A percentile compares a stretch with the other conserved stretches of the same genome.
Evolutionary conservation across 1,140 invertebrate genomes (phyloP).

Genomic region (Drosophila lacteicornis): DNA sequence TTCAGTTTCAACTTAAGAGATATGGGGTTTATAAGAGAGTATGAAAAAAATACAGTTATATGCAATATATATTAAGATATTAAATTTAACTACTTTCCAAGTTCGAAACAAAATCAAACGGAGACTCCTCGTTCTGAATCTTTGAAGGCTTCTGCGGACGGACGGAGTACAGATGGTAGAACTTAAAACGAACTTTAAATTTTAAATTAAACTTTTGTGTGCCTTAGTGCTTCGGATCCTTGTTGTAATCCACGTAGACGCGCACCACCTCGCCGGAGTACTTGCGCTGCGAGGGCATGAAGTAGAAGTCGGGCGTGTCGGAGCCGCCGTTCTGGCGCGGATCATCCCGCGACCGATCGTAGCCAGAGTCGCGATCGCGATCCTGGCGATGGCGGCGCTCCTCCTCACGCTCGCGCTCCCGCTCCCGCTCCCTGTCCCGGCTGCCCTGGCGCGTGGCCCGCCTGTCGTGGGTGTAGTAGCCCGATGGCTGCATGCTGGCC

Average conservation of each 20-base stretch:
- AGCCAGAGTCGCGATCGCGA: constrained; percentile 64
- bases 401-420: constrained; percentile 50
- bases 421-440: constrained; percentile 46
- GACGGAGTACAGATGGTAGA: constrained; percentile 29
- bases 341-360: constrained; percentile 73
- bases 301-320: constrained; percentile 94
- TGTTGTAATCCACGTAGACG: constrained; percentile 94
- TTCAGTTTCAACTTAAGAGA: neutral
- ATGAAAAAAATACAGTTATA: constrained; percentile 1
- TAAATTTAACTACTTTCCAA: constrained; percentile 2
- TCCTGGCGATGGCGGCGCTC: constrained; percentile 69
- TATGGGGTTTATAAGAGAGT: constrained; percentile 5
- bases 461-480: constrained; percentile 85
- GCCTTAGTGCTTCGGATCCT: constrained; percentile 87
- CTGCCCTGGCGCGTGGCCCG: constrained; percentile 58
- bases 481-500: constrained; percentile 83
- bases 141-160: constrained; percentile 15
- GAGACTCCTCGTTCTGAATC: neutral
- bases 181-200: constrained; percentile 63
- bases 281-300: constrained; percentile 96
- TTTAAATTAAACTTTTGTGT: constrained; percentile 24
- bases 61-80: neutral
- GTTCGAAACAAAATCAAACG: constrained; percentile 1
- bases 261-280: constrained; percentile 96
- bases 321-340: constrained; percentile 79